Base-by-base conservation (phyloP, 2,888 invertebrate genomes). In the Ectemnius cavifrons region DNA sequence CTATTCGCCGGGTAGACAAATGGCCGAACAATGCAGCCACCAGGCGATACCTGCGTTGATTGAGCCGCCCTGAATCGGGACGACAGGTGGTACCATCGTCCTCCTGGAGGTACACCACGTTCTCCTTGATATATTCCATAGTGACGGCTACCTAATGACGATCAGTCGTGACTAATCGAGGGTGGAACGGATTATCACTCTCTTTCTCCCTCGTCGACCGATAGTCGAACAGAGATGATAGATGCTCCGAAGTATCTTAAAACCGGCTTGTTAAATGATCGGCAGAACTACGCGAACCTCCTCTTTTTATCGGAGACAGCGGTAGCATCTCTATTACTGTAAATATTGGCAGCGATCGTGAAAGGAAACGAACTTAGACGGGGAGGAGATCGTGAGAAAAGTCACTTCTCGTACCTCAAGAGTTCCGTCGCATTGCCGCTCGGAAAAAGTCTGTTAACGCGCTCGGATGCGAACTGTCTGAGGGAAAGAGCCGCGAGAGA, bases 21-120 rank as follows among this genome's bases (percentile, higher is more conserved):
- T 82, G 72, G 76, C 49, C 37, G 67, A 52, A 88, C 81, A 88
- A 84, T 86, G 66, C 66, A 16, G 77, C 85, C 81, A 85, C 86
- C 86, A 83, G 85, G 69, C 80, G 71, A 78, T 85, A 86, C 85
- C 85, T 85, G 86, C 62, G 70, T 63, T 67, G 16, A 64, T 52
- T 71, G 45, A 69, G 71, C 61, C 62, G 74, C 68, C 68, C 49
- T 62, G 71, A 69, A 78, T 74, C 71, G 71, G 63, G 70, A 79
- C 74, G 81, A 84, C 80, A 82, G 81, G 80, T 82, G 77, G 71
- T 80, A 73, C 71, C 52, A 52, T 52, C 52, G 37, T 60, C 45
- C 66, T 18, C 20, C 52, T 20, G 63, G 23, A 73, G 66, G 63
- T 63, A 71, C 71, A 56, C 46, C 56, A 58, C 52, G 14, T 82